Base-by-base conservation (phyloP, 2,113 vertebrate species). In the Neolamprologus fasciatus region DNA sequence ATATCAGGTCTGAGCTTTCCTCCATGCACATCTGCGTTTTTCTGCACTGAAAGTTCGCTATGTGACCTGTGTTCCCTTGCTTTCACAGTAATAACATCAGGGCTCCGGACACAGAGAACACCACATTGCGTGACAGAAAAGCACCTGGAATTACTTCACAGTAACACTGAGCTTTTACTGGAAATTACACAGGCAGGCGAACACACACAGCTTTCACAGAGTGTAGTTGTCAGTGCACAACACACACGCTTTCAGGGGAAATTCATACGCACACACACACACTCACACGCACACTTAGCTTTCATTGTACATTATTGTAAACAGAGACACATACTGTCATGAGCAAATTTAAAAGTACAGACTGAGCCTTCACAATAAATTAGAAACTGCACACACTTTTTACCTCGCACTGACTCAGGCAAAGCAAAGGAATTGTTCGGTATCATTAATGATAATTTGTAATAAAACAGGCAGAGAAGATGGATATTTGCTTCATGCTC, bases 141-240 rank as follows among this genome's bases (percentile, higher is more conserved):
- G 53, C 83, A 86, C 84, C 85, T 58, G 50, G 83, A 89, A 92
- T 91, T 88, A 83, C 89, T 71, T 86, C 78, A 81, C 45, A 66
- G 80, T 51, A 87, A 83, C 68, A 78, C 53, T 6, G 51, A 50
- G 87, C 92, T 92, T 86, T 90, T 92, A 89, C 89, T 85, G 81
- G 54, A 85, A 86, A 91, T 90, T 21, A 68, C 83, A 79, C 19
- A 23, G 40, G 68, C 78, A 53, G 9, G 9, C 40, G 12, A n/a
- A 31, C 76, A 57, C 47, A n/a, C 54, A 81, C 33, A 68, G 82
- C 61, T 83, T 54, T 63, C 42, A 42, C n/a, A 83, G 31, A 37
- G 61, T 28, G 14, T 40, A 26, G 26, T 11, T 83, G 61, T 54
- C 26, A 26, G 45, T 26, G 40, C 40, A 40, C 31, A 63, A 58